A percentile compares a stretch with the other conserved stretches of the same genome.
Evolutionary conservation across 2,113 vertebrate genomes (phyloP).

Genomic region (Montifringilla adamsi): DNA sequence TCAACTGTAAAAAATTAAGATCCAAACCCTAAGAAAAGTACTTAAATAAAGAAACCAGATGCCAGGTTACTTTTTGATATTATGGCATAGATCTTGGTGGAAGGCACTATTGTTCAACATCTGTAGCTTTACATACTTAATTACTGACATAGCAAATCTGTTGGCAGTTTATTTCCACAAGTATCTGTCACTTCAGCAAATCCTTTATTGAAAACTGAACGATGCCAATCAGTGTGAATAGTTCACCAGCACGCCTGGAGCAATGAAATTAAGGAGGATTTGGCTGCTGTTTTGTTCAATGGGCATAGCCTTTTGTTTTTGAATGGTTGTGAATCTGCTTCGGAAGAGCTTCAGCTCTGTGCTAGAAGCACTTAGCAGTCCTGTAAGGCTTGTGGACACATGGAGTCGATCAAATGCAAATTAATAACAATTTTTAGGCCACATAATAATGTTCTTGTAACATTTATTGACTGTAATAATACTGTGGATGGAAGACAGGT

Average conservation of each 20-base stretch:
- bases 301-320: not conserved
- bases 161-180: conserved; percentile 72
- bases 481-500: not conserved
- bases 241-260: not conserved
- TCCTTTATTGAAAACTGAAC: conserved; percentile 56
- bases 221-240: conserved; percentile 47
- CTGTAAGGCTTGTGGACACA: conserved; percentile 27
- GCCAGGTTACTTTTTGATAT: conserved; percentile 83
- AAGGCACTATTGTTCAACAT: conserved; percentile 83
- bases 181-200: conserved; percentile 60
- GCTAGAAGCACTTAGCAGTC: not conserved
- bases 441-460: not conserved
- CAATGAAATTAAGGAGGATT: not conserved
- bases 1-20: conserved; percentile 99
- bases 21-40: conserved; percentile 88
- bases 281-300: not conserved
- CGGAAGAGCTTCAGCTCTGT: not conserved
- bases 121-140: conserved; percentile 85
- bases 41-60: conserved; percentile 92
- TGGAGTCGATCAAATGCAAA: conserved; percentile 74
- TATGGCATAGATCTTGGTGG: conserved; percentile 76
- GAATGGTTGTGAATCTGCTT: conserved; percentile 20
- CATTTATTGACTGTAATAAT: conserved; percentile 39
- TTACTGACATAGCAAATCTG: conserved; percentile 82
- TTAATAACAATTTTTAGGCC: conserved; percentile 73